phyloP scores from a whole-genome alignment of 2,113 vertebrate genomes.

The Connochaetes taurinus region DNA sequence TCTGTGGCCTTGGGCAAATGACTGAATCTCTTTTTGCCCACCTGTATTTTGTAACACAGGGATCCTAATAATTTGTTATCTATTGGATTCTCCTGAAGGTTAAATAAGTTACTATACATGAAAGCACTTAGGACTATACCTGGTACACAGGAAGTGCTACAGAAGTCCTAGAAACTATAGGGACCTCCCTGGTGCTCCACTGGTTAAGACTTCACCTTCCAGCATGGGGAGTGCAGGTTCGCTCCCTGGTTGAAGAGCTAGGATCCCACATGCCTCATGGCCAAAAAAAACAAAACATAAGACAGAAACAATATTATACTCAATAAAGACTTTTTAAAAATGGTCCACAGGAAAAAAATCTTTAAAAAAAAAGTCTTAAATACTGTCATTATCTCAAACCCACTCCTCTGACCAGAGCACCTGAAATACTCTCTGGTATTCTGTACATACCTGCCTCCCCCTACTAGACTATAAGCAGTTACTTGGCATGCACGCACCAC shows the following conservation, averaged over 20 bases:
- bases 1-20: not conserved
- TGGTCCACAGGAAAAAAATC: not conserved
- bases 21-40: not conserved
- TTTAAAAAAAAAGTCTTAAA: not conserved
- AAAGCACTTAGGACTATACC: not conserved
- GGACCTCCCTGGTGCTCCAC: not conserved
- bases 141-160: not conserved
- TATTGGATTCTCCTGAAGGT: not conserved
- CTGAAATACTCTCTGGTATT: not conserved
- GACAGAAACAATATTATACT: not conserved
- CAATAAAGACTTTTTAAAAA: not conserved
- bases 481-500: accelerated
- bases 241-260: not conserved
- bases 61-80: not conserved
- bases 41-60: not conserved
- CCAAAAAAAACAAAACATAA: not conserved
- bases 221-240: not conserved
- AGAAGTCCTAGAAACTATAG: not conserved
- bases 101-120: not conserved
- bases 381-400: not conserved
- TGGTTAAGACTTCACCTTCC: not conserved
- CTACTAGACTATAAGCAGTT: not conserved
- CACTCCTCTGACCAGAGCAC: not conserved
- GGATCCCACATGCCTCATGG: not conserved
- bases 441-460: not conserved